These are phyloP conservation scores for Pristionchus exspectatus DNA, from an alignment of 2,888 invertebrate genomes.

Conservation along the genomic window DNA sequence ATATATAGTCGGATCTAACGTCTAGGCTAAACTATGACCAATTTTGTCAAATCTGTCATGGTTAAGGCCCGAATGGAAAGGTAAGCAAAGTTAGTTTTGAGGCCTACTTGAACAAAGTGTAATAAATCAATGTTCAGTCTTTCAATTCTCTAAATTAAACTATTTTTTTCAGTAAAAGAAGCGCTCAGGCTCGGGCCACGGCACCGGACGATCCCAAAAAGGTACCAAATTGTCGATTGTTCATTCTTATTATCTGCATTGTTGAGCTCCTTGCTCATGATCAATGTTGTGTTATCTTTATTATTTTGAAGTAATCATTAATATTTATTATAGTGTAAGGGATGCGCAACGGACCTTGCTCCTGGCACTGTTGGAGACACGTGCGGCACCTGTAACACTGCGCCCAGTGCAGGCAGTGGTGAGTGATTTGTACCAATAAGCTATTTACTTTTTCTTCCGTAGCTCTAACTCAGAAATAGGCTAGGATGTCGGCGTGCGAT, in stretches of 20 bases:
- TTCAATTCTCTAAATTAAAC: background rate
- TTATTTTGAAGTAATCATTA: background rate
- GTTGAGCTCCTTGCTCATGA: background rate
- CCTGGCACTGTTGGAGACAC: background rate
- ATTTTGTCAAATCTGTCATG: background rate
- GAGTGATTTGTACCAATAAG: background rate
- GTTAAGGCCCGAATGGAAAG: background rate
- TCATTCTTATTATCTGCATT: background rate
- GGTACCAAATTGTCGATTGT: background rate
- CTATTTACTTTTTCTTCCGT: too few species aligned
- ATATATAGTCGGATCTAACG: too few species aligned
- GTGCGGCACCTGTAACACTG: background rate
- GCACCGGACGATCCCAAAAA: conserved; percentile 34
- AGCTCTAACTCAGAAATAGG: too few species aligned
- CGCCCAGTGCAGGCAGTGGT: background rate
- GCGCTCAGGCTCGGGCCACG: background rate
- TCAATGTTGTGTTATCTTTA: background rate
- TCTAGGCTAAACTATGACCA: background rate
- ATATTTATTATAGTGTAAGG: conserved; percentile 11
- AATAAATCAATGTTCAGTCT: background rate
- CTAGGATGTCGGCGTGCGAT: too few species aligned
- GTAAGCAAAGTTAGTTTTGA: too few species aligned
- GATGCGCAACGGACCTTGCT: background rate
- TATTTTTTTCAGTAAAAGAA: background rate
- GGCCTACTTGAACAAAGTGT: background rate